A percentile compares a stretch with the other conserved stretches of the same genome.
Conservation (phyloP, 2,888 invertebrate species). For the Cheilosia impressa region DNA sequence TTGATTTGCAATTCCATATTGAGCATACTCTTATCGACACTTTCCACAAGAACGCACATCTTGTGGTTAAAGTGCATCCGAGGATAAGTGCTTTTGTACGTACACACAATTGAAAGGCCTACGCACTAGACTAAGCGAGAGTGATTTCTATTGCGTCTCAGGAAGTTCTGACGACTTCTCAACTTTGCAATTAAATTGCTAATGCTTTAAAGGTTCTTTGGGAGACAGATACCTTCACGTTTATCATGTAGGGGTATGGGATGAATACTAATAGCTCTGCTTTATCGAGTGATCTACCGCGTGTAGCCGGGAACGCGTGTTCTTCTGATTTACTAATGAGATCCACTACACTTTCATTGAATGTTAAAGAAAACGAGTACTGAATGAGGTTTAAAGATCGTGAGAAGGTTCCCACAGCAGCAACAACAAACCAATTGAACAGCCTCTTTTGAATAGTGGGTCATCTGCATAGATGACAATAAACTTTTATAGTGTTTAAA, state of each 20-base stretch:
- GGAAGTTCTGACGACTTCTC: conserved; percentile 22
- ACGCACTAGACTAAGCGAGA: not conserved
- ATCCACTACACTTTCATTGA: conserved; percentile 9
- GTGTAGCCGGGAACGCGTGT: not conserved
- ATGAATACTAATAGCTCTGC: conserved; percentile 37
- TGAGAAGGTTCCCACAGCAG: not conserved
- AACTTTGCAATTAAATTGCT: conserved; percentile 15
- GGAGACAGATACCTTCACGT: conserved; percentile 31
- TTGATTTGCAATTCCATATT: conserved; percentile 3
- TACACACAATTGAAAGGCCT: too few species aligned
- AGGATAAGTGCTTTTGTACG: not conserved
- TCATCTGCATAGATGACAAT: too few species aligned
- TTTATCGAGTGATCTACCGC: conserved; percentile 1
- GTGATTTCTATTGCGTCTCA: conserved; percentile 17
- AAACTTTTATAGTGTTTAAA: too few species aligned
- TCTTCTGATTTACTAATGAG: conserved; percentile 1
- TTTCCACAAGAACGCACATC: not conserved
- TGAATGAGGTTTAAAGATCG: not conserved
- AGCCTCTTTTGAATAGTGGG: too few species aligned
- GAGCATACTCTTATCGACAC: not conserved
- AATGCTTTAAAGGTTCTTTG: conserved; percentile 16
- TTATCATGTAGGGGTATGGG: not conserved
- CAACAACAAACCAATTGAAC: too few species aligned
- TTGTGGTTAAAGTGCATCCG: not conserved
- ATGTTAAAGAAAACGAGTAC: not conserved